Percentiles rank a stretch among this genome's conserved stretches.
Evolutionary conservation across 1,140 invertebrate genomes (phyloP).

Genomic region (Teleopsis dalmanni): DNA sequence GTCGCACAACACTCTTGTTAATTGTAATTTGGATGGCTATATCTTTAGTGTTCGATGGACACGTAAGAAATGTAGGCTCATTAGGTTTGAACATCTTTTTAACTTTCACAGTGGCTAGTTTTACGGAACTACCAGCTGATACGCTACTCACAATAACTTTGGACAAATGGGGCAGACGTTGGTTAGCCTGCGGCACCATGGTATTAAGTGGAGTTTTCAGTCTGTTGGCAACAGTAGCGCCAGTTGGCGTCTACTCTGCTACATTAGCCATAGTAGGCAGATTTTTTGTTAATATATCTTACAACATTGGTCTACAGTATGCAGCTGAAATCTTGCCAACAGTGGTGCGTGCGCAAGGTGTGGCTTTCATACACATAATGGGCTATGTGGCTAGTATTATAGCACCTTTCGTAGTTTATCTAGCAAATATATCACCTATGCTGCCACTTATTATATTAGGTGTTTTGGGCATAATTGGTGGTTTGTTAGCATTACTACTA

Average conservation of each 20-base stretch:
- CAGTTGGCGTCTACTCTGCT: constrained; percentile 55
- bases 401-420: constrained; percentile 73
- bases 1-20: constrained; percentile 63
- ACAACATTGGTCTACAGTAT: constrained; percentile 83
- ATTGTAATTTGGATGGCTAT: constrained; percentile 81
- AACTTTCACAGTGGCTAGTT: constrained; percentile 75
- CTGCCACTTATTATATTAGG: constrained; percentile 71
- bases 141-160: constrained; percentile 69
- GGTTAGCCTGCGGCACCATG: constrained; percentile 74
- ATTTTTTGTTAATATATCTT: constrained; percentile 78
- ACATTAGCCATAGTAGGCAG: constrained; percentile 68
- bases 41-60: constrained; percentile 78
- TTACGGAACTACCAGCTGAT: constrained; percentile 66
- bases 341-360: constrained; percentile 74
- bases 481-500: constrained; percentile 62
- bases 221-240: constrained; percentile 60
- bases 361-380: constrained; percentile 76
- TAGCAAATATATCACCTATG: constrained; percentile 58
- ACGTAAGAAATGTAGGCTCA: constrained; percentile 74
- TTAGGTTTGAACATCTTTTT: constrained; percentile 71
- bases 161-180: constrained; percentile 74
- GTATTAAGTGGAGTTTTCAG: constrained; percentile 72
- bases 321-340: constrained; percentile 80
- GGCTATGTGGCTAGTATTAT: constrained; percentile 76
- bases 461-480: constrained; percentile 61